These are phyloP conservation scores for Aleiodes leptofemur DNA, from an alignment of 2,888 invertebrate species.

Conservation along the genomic window DNA sequence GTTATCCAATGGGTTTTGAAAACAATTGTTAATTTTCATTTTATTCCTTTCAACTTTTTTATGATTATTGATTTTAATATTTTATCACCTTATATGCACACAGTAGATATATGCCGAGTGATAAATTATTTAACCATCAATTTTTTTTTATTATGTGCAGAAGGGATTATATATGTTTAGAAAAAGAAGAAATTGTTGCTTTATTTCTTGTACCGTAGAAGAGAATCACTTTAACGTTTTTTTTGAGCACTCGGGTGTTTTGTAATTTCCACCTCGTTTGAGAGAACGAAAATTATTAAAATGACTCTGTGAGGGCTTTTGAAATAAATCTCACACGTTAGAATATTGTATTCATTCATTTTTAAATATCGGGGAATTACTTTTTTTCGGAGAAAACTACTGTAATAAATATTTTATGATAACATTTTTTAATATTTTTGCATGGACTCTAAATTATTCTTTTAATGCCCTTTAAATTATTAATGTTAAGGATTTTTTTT, in stretches of 20 bases:
- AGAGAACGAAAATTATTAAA: neutral
- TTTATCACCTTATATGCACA: slow-evolving; percentile 66
- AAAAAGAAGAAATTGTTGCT: neutral
- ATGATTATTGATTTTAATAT: slow-evolving; percentile 74
- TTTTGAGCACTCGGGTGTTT: neutral
- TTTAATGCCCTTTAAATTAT: too few species aligned
- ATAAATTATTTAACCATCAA: slow-evolving; percentile 12
- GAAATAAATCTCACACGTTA: slow-evolving; percentile 8
- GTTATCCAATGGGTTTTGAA: slow-evolving; percentile 47
- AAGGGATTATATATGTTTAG: slow-evolving; percentile 16
- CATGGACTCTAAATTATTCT: too few species aligned
- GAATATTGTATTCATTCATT: neutral
- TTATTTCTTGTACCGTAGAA: neutral
- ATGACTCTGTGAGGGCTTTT: neutral
- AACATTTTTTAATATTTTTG: too few species aligned
- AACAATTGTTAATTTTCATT: slow-evolving; percentile 17
- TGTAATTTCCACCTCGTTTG: neutral
- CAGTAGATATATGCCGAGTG: slow-evolving; percentile 21
- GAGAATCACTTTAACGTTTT: slow-evolving; percentile 2
- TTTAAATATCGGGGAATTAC: too few species aligned
- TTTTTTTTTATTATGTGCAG: slow-evolving; percentile 31
- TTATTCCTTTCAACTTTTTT: slow-evolving; percentile 59
- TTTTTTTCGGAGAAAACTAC: too few species aligned
- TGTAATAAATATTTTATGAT: too few species aligned
- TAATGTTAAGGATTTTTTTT: too few species aligned